Evolutionary conservation across 2,113 vertebrate genomes (phyloP).

Genomic region (Seriola dumerili): DNA sequence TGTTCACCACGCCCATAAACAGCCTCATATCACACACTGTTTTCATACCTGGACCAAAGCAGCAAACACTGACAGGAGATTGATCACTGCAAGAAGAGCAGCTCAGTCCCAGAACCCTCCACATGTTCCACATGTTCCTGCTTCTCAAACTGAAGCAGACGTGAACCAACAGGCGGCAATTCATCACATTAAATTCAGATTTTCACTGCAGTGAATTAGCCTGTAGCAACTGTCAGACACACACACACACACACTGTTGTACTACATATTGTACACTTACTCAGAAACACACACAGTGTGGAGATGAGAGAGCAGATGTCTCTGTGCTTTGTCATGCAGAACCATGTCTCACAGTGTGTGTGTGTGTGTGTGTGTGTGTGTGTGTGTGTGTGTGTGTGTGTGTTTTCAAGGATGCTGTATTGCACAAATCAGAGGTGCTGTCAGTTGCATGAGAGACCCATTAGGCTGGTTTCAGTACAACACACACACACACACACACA

Average conservation of each 20-base stretch:
- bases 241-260: slow-evolving; percentile 15
- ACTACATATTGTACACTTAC: not conserved
- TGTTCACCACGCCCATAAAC: not conserved
- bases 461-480: slow-evolving; percentile 41
- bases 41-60: not conserved
- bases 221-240: slow-evolving; percentile 30
- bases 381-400: not conserved
- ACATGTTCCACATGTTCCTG: slow-evolving; percentile 11
- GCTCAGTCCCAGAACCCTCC: not conserved
- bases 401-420: slow-evolving; percentile 30
- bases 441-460: slow-evolving; percentile 43
- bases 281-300: slow-evolving; percentile 2
- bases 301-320: slow-evolving; percentile 35
- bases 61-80: slow-evolving; percentile 20
- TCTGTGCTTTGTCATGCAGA: slow-evolving; percentile 50
- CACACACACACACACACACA: slow-evolving; percentile 30
- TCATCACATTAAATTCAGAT: slow-evolving; percentile 28
- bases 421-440: slow-evolving; percentile 32
- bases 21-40: not conserved
- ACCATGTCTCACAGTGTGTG: not conserved
- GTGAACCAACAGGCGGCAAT: slow-evolving; percentile 53
- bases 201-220: slow-evolving; percentile 36
- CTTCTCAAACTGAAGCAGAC: slow-evolving; percentile 29
- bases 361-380: slow-evolving; percentile 18
- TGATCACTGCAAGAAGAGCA: not conserved